Base-by-base conservation (phyloP, 2,113 vertebrate species). In the Pachypanchax playfairii region DNA sequence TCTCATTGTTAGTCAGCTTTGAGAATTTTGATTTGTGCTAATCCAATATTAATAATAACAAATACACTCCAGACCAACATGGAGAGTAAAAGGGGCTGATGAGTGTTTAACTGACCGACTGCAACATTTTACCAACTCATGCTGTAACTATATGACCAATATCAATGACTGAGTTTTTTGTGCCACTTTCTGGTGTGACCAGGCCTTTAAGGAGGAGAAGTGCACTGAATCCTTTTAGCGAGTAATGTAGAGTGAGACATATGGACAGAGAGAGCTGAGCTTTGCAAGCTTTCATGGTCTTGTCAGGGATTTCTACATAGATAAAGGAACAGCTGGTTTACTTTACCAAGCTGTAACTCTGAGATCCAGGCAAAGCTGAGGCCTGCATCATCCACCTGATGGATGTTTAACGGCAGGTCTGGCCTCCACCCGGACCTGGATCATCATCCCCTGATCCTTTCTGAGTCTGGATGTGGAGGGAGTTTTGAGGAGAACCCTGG, bases 101-200 rank as follows among this genome's bases (percentile, higher is more conserved):
- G n/a, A n/a, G n/a, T n/a, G n/a, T n/a, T n/a, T n/a, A n/a, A n/a
- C n/a, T n/a, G n/a, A n/a, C n/a, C n/a, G n/a, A n/a, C n/a, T n/a
- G n/a, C n/a, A n/a, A n/a, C 4, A 1, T 35, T 35, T 35, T 35
- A 12, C 33, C 2, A 3, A 8, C 17, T 9, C n/a, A 4, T 39
- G 36, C 36, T 15, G 11, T 39, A 39, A 11, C 47, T 4, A 35
- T 11, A 14, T 24, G 12, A 53, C 39, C 11, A 39, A 49, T n/a
- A n/a, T n/a, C n/a, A n/a, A n/a, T n/a, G n/a, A n/a, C n/a, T n/a
- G n/a, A n/a, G 17, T 51, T 63, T 24, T 8, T 25, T 29, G 18
- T 10, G 21, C 14, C n/a, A 13, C 35, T 29, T 24, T 41, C 24
- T 72, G 57, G 53, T 61, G 66, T 68, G 59, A 6, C 41, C 58